Evolutionary conservation across 2,888 invertebrate species (phyloP), one percentile per base, ranked within the genome.

Genomic region (Linnaemya tessellans): DNA sequence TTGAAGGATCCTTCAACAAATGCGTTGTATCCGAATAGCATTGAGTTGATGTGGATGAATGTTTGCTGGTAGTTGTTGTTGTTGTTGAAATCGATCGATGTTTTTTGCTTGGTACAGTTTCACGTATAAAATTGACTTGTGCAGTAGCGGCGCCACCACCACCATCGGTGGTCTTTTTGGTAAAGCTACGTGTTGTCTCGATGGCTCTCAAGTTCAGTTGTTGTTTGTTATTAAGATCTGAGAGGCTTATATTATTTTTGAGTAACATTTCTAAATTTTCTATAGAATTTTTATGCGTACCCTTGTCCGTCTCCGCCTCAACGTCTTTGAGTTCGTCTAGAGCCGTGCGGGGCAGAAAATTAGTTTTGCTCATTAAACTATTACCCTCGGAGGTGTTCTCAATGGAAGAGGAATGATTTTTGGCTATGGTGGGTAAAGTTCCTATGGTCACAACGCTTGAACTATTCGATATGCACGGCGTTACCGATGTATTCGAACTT

Each of bases 201-300:
- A 88, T 90, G 49, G 89, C 84, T 30, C 92, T 88, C 1, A 92
- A 87, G 85, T 90, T 92, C 87, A 91, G 89, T 78, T 92, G 92
- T 86, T 92, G 92, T 78, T 92, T 92, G 75, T 90, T 92, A 87
- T 91, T 92, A 84, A 92, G 88, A 88, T 92, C 92, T 46, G 93
- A 93, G 10, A 93, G 88, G 62, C 92, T 92, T 20, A 93, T 91
- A 85, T 93, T 92, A 88, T 93, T 92, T 89, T 93, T 92, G 9
- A 93, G 88, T 78, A 93, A 88, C 38, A 92, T 92, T 87, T 92
- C 92, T 18, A 93, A 87, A 85, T 92, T 93, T 88, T 93, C 92
- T 77, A 93, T 93, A 65, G 92, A 93, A 80, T 92, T 92, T 87
- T 91, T 92, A 11, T 93, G 88, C 0, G 89, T 82, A 30, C 84